These are phyloP conservation scores for Erpornis zantholeuca DNA, from an alignment of 2,113 vertebrate genomes.

Conservation along the genomic window DNA sequence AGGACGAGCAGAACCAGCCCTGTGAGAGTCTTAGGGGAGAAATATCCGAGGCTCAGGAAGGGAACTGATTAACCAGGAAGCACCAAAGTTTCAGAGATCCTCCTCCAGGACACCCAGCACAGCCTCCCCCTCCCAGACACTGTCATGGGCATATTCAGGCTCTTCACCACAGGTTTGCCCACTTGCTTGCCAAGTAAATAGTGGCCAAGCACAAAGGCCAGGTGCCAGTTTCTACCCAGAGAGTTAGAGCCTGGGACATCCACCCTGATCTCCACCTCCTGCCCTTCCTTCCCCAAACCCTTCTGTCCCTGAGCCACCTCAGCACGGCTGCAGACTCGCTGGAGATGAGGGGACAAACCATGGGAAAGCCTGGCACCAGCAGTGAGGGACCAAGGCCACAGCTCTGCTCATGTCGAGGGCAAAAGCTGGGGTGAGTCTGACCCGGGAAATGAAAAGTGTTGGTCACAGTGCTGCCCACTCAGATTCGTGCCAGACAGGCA, in stretches of 20 bases:
- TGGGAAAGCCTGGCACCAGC: not conserved
- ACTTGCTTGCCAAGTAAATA: not conserved
- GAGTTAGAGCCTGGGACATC: not conserved
- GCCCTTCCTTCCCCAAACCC: not conserved
- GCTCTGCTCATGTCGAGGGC: not conserved
- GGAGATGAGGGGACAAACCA: not conserved
- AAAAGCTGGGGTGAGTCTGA: not conserved
- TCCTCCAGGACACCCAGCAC: not conserved
- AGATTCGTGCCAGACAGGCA: not conserved
- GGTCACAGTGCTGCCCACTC: not conserved
- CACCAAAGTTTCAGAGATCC: not conserved
- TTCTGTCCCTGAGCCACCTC: not conserved
- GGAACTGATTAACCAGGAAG: not conserved
- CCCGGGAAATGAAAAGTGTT: not conserved
- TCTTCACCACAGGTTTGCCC: not conserved
- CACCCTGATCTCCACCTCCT: not conserved
- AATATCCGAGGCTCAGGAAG: not conserved
- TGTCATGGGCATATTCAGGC: not conserved
- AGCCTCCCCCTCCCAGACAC: not conserved
- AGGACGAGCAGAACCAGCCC: not conserved
- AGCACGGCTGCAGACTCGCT: not conserved
- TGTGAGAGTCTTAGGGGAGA: fast-evolving
- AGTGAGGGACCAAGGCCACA: not conserved
- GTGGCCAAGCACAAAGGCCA: not conserved
- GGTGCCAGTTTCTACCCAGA: not conserved